These are phyloP conservation scores for Phyllotreta striolata DNA, from an alignment of 2,888 invertebrate species.

Conservation along the genomic window DNA sequence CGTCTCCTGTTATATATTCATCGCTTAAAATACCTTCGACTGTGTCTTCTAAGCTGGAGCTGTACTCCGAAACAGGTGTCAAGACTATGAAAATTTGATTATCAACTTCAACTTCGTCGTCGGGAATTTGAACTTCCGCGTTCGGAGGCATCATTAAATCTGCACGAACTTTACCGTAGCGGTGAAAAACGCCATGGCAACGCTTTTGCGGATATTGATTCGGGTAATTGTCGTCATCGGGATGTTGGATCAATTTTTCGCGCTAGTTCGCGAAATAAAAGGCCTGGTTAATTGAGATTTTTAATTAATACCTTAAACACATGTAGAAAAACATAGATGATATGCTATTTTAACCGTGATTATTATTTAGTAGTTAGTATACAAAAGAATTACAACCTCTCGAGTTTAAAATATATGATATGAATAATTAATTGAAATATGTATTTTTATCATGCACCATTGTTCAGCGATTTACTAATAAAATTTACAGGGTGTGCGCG, in stretches of 20 bases:
- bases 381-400: slow-evolving; percentile 29
- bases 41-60: slow-evolving; percentile 22
- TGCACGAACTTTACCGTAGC: no score
- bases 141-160: slow-evolving; percentile 44
- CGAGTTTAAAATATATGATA: slow-evolving; percentile 14
- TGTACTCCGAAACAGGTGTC: slow-evolving; percentile 35
- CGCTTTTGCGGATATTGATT: not conserved
- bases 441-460: slow-evolving; percentile 15
- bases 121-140: slow-evolving; percentile 39
- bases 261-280: no score
- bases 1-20: slow-evolving; percentile 18
- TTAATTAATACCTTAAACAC: slow-evolving; percentile 3
- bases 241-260: no score
- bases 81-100: slow-evolving; percentile 35
- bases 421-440: slow-evolving; percentile 15
- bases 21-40: slow-evolving; percentile 23
- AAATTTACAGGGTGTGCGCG: no score
- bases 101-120: slow-evolving; percentile 14
- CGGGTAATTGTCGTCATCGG: no score
- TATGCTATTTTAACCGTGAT: slow-evolving; percentile 28
- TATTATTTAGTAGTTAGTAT: slow-evolving; percentile 16
- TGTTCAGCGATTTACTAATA: slow-evolving; percentile 13
- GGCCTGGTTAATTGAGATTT: slow-evolving; percentile 16
- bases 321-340: slow-evolving; percentile 32
- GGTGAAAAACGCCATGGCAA: not conserved